phyloP scores from a whole-genome alignment of 1,140 invertebrate genomes.

The Ceratosolen fusciceps region DNA sequence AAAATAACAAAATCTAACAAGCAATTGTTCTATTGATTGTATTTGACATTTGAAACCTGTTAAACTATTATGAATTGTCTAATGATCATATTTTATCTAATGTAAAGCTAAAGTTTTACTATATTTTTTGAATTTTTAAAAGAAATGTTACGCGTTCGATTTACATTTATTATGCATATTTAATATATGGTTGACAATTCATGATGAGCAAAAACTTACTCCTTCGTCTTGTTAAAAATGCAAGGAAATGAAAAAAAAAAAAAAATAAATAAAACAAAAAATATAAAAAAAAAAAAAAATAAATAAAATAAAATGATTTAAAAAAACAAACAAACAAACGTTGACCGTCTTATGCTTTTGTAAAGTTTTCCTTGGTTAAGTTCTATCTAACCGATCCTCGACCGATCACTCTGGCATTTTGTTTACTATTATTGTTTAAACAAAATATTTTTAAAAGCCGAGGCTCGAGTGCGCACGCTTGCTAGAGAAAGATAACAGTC shows the following conservation, averaged over 20 bases:
- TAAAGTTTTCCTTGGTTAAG: neutral
- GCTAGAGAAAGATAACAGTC: neutral
- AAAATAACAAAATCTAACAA: constrained; percentile 64
- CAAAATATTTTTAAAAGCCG: neutral
- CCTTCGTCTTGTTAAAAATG: constrained; percentile 46
- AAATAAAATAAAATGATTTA: constrained; percentile 48
- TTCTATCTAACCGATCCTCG: neutral
- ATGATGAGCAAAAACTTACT: constrained; percentile 45
- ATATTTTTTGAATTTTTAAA: constrained; percentile 44
- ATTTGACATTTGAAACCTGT: constrained; percentile 46
- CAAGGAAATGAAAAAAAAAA: too few relatives aligned
- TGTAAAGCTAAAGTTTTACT: constrained; percentile 42
- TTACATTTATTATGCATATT: constrained; percentile 33
- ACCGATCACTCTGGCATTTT: too few relatives aligned
- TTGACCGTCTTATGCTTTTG: neutral
- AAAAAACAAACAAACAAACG: constrained; percentile 41
- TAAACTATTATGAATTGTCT: constrained; percentile 48
- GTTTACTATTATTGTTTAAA: too few relatives aligned
- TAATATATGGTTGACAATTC: constrained; percentile 46
- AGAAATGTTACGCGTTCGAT: constrained; percentile 34
- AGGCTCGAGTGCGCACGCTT: neutral
- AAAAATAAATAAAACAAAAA: too few relatives aligned
- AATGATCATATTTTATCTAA: constrained; percentile 42
- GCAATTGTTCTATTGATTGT: constrained; percentile 58
- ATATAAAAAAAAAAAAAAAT: too few relatives aligned